Evolutionary conservation across 2,888 invertebrate species (phyloP).

Genomic region (Aplocera efformata): DNA sequence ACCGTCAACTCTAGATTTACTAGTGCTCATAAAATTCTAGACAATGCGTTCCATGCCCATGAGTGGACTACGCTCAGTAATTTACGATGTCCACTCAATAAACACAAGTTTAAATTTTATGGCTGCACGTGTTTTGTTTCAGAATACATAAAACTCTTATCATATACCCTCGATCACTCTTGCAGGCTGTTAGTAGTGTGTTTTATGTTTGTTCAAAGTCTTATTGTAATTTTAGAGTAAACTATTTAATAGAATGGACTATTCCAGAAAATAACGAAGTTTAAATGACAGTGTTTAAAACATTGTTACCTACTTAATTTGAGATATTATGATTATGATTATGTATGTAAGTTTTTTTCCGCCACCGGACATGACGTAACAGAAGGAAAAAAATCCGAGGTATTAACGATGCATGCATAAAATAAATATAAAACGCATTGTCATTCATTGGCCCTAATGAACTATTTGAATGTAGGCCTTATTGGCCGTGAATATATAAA

Average conservation of each 20-base stretch:
- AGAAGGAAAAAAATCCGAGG: slow-evolving; percentile 53
- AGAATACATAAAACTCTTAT: slow-evolving; percentile 3
- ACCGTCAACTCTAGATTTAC: slow-evolving; percentile 27
- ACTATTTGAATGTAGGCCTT: slow-evolving; percentile 76
- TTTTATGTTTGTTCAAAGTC: too few relatives aligned
- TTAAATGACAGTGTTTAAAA: too few relatives aligned
- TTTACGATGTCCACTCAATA: slow-evolving; percentile 14
- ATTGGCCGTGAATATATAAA: slow-evolving; percentile 69
- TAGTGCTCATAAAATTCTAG: slow-evolving; percentile 32
- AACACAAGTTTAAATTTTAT: slow-evolving; percentile 6
- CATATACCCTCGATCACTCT: slow-evolving; percentile 1
- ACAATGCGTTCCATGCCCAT: slow-evolving; percentile 22
- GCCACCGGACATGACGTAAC: too few relatives aligned
- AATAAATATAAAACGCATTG: slow-evolving; percentile 47
- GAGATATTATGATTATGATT: too few relatives aligned
- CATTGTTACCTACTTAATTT: too few relatives aligned
- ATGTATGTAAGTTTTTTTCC: too few relatives aligned
- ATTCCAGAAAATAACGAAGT: too few relatives aligned
- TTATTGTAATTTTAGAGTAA: too few relatives aligned
- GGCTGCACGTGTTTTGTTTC: background rate
- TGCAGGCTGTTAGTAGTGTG: slow-evolving; percentile 30
- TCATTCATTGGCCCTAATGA: slow-evolving; percentile 61
- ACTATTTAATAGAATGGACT: too few relatives aligned
- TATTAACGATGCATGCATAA: slow-evolving; percentile 66
- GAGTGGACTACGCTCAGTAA: slow-evolving; percentile 22